Base-by-base conservation (phyloP, 2,113 vertebrate genomes). In the Mustelus asterias region DNA sequence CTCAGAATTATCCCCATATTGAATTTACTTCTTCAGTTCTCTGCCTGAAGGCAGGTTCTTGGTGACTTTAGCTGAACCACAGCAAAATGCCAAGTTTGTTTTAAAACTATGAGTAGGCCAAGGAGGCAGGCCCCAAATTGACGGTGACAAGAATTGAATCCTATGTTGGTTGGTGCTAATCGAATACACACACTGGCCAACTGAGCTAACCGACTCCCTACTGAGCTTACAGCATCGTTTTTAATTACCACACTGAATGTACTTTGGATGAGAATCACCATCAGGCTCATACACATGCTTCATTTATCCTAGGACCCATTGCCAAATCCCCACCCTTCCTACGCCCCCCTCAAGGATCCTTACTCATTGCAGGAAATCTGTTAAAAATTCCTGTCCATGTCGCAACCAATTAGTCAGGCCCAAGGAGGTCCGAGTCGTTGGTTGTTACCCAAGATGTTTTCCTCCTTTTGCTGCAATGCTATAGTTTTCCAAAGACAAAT, bases 1-100 rank as follows among this genome's bases (percentile, higher is more conserved):
- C 86, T 89, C 60, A 60, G 22, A 89, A 89, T 89, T 89, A 89
- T 89, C 60, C 54, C 48, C 48, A 89, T 48, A 58, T 58, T 89
- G 86, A 26, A n/a, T 83, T 41, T 83, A 83, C 3, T 54, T 48
- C 9, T 44, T 48, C n/a, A 54, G 6, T 48, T 88, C 44, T 26
- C 72, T 76, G 72, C 72, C 29, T 33, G 11, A 76, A 76, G 72
- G 72, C 29, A 76, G 72, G 72, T 76, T 76, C 72, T 76, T 76
- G 29, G 72, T 76, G 72, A 76, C 10, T 76, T 33, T 76, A 29
- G 72, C 72, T 76, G 33, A 76, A 76, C 72, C 72, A 33, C 29
- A 33, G 29, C 72, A 76, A 76, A 76, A 33, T 76, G 29, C 72
- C 9, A 3, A 29, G 72, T 76, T 76, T 76, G 9, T 33, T 76